Conservation (phyloP, 2,797 vertebrate genomes). For the Pangasius sanitwongsei region DNA sequence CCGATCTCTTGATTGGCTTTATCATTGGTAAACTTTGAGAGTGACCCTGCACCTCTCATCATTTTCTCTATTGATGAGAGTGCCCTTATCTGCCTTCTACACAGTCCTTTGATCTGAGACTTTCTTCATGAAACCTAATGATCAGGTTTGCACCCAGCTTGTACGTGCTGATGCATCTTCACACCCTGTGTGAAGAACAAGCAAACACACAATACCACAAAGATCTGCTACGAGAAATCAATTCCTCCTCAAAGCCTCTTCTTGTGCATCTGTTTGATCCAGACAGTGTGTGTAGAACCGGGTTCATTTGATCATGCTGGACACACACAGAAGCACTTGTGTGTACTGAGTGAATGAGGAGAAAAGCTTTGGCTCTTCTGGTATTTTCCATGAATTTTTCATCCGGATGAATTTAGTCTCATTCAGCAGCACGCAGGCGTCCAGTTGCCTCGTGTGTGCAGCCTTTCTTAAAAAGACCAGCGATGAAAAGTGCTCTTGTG, state of each 20-base stretch:
- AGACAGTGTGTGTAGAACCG: neutral
- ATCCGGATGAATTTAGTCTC: constrained; percentile 48
- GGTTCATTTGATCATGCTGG: neutral
- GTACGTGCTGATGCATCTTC: neutral
- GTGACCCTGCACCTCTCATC: neutral
- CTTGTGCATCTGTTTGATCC: constrained; percentile 43
- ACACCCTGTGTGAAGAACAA: no score
- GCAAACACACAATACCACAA: neutral
- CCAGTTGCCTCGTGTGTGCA: constrained; percentile 39
- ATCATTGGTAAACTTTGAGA: neutral
- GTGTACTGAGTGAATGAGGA: constrained; percentile 57
- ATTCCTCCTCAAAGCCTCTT: neutral
- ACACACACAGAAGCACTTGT: constrained; percentile 67
- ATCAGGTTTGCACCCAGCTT: neutral
- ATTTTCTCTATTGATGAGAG: neutral
- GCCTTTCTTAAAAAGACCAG: constrained; percentile 12
- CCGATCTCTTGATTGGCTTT: neutral
- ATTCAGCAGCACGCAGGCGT: constrained; percentile 44
- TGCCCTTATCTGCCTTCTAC: neutral
- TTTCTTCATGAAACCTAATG: neutral
- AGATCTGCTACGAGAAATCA: neutral
- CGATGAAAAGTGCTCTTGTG: constrained; percentile 60
- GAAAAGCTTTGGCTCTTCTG: constrained; percentile 60
- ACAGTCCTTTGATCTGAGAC: neutral
- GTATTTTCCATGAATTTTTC: constrained; percentile 58